Conservation (phyloP, 2,797 vertebrate genomes). For the Helostoma temminkii region DNA sequence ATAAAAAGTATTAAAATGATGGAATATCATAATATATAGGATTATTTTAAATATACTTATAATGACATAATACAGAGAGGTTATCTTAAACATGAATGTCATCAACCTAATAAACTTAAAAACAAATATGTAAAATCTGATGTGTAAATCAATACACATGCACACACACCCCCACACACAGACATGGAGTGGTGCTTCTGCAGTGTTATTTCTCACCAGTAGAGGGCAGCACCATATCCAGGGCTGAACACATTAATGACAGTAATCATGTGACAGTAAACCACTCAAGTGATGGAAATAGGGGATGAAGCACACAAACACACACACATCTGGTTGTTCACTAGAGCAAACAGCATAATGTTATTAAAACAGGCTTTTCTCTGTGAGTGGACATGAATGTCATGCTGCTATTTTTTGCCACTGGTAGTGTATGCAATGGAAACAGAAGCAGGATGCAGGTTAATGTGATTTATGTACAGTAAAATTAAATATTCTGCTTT, state of each 20-base stretch:
- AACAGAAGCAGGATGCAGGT: constrained; percentile 21
- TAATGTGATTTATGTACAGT: constrained; percentile 22
- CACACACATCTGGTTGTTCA: constrained; percentile 57
- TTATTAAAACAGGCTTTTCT: constrained; percentile 67
- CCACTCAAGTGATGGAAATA: constrained; percentile 57
- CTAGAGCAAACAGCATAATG: constrained; percentile 61
- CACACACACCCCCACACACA: constrained; percentile 1
- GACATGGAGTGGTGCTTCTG: constrained; percentile 13
- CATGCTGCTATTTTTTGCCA: constrained; percentile 60
- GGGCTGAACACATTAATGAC: constrained; percentile 36
- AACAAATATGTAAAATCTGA: not conserved
- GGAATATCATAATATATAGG: not conserved
- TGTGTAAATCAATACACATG: not conserved
- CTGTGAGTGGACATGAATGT: constrained; percentile 61
- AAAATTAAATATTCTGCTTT: constrained; percentile 27
- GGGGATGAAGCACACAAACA: constrained; percentile 13
- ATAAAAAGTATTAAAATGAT: not conserved
- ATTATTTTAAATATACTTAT: not conserved
- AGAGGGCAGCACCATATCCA: constrained; percentile 70
- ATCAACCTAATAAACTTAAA: constrained; percentile 1
- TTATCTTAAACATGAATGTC: not conserved
- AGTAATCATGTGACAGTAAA: constrained; percentile 62
- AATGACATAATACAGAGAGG: not conserved
- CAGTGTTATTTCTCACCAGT: constrained; percentile 49
- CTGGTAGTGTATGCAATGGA: constrained; percentile 32